phyloP scores from a whole-genome alignment of 1,140 invertebrate species.

The Ostrea denselamellosa region DNA sequence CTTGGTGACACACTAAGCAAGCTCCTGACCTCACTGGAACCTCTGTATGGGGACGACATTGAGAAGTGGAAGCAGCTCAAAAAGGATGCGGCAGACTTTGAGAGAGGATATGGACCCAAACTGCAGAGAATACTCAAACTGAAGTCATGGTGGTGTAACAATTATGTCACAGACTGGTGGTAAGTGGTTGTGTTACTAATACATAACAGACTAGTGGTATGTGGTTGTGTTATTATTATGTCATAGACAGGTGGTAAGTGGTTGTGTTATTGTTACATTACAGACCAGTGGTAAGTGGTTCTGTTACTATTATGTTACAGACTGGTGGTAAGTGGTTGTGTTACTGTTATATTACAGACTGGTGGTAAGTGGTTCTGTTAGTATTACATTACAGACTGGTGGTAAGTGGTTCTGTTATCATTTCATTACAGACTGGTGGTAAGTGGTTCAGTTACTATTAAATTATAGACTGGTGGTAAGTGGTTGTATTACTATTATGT shows the following conservation, averaged over 20 bases:
- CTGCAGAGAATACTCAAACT: conserved; percentile 79
- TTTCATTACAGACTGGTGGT: too few species aligned
- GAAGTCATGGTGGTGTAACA: conserved; percentile 81
- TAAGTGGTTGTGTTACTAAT: conserved; percentile 68
- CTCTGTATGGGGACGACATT: conserved; percentile 77
- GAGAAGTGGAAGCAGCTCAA: conserved; percentile 77
- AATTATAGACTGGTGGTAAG: too few species aligned
- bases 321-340: too few species aligned
- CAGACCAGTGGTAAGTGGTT: too few species aligned
- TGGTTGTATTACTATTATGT: too few species aligned
- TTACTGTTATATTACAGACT: too few species aligned
- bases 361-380: too few species aligned
- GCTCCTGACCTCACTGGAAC: conserved; percentile 79
- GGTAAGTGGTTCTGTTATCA: too few species aligned
- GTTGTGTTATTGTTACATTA: background rate
- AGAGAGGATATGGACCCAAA: conserved; percentile 77
- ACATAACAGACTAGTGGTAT: background rate
- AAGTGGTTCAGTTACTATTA: too few species aligned
- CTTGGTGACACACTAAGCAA: conserved; percentile 77
- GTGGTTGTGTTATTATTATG: background rate
- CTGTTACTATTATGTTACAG: too few species aligned
- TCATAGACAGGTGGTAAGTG: background rate
- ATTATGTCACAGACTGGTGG: conserved; percentile 82
- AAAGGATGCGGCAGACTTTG: conserved; percentile 79
- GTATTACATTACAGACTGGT: too few species aligned